Percentiles rank a stretch among this genome's conserved stretches.
Evolutionary conservation across 2,888 invertebrate genomes (phyloP).

Genomic region (Fragum whitleyi): DNA sequence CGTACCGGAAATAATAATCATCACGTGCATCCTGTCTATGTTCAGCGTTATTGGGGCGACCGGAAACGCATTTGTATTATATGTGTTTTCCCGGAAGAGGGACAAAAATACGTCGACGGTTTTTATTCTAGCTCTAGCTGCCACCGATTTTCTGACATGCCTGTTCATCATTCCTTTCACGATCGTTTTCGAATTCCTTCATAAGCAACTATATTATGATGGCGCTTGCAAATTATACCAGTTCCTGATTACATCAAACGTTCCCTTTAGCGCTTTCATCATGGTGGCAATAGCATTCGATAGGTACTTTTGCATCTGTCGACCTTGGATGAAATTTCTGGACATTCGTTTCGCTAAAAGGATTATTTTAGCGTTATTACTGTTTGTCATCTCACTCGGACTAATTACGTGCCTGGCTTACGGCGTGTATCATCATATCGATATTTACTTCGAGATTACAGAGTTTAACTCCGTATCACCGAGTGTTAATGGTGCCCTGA

Average conservation of each 20-base stretch:
- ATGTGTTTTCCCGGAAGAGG: conserved; percentile 78
- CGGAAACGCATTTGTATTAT: conserved; percentile 83
- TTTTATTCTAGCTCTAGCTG: conserved; percentile 80
- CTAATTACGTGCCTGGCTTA: conserved; percentile 60
- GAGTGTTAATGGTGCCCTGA: conserved; percentile 6
- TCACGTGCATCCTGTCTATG: conserved; percentile 69
- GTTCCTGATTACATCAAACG: conserved; percentile 79
- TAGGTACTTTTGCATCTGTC: conserved; percentile 82
- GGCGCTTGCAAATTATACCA: conserved; percentile 79
- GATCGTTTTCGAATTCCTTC: conserved; percentile 78
- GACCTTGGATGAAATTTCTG: conserved; percentile 71
- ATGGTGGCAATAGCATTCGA: conserved; percentile 83
- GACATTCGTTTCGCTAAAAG: conserved; percentile 54
- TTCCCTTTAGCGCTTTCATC: conserved; percentile 81
- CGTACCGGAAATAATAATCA: conserved; percentile 54
- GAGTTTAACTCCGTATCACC: not conserved
- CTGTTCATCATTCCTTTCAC: conserved; percentile 80
- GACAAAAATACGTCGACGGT: conserved; percentile 80
- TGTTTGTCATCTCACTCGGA: conserved; percentile 53
- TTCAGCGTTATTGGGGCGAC: conserved; percentile 80
- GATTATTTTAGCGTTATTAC: conserved; percentile 51
- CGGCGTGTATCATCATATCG: conserved; percentile 56
- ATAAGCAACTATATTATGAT: conserved; percentile 75
- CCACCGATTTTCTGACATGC: conserved; percentile 81
- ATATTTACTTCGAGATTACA: conserved; percentile 12